phyloP scores from a whole-genome alignment of 2,113 vertebrate genomes.

The Camelus dromedarius region DNA sequence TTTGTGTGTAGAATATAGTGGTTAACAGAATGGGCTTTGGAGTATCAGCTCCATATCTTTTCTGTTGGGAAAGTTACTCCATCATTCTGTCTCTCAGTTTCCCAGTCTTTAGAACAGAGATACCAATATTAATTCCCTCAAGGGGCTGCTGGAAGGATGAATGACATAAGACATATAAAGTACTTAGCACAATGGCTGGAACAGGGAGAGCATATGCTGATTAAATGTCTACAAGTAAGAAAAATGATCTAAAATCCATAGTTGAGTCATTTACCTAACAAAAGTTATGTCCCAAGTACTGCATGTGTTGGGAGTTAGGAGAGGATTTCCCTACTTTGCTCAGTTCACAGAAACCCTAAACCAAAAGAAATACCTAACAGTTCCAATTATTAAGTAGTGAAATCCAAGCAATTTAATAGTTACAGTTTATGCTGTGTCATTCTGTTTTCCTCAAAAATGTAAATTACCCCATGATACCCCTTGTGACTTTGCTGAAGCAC shows the following conservation, averaged over 20 bases:
- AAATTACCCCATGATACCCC: background rate
- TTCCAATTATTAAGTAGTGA: background rate
- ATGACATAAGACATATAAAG: background rate
- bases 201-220: background rate
- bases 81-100: background rate
- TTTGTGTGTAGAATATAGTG: background rate
- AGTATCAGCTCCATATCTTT: background rate
- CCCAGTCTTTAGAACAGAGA: conserved; percentile 22
- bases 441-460: background rate
- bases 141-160: background rate
- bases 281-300: conserved; percentile 10
- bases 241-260: conserved; percentile 39
- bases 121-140: background rate
- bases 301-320: background rate
- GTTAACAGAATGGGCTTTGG: background rate
- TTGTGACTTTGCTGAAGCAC: background rate
- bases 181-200: conserved; percentile 17
- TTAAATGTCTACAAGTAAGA: conserved; percentile 33
- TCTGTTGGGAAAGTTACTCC: background rate
- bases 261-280: conserved; percentile 31
- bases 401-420: background rate
- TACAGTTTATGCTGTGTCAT: background rate
- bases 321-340: conserved; percentile 4
- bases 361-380: background rate
- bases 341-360: background rate